phyloP scores from a whole-genome alignment of 2,888 invertebrate species.

The Archaeoteleia sp. region DNA sequence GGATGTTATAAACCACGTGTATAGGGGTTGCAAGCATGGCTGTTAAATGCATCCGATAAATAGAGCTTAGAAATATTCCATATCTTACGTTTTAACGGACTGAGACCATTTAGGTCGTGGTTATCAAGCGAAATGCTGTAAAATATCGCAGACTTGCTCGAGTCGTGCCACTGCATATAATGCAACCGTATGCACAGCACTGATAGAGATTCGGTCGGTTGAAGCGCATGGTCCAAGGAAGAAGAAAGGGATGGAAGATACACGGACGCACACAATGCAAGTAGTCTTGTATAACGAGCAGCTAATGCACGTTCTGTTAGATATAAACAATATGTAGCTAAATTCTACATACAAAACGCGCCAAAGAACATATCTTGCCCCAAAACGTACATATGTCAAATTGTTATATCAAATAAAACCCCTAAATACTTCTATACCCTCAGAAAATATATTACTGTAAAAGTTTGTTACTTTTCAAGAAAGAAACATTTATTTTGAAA shows the following conservation, averaged over 20 bases:
- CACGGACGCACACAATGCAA: too few relatives aligned
- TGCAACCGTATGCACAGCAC: constrained; percentile 34
- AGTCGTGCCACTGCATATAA: constrained; percentile 45
- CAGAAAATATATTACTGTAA: too few relatives aligned
- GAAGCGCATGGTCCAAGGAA: constrained; percentile 22
- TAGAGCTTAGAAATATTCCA: constrained; percentile 50
- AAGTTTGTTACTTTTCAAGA: too few relatives aligned
- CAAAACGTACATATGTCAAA: too few relatives aligned
- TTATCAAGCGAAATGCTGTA: constrained; percentile 57
- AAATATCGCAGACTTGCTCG: constrained; percentile 50
- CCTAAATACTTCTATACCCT: too few relatives aligned
- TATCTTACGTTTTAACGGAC: constrained; percentile 54
- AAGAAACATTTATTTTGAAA: too few relatives aligned
- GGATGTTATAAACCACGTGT: constrained; percentile 10
- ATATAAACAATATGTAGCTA: constrained; percentile 1
- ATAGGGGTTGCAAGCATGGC: not conserved
- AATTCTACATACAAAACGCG: too few relatives aligned
- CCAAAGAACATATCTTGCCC: constrained; percentile 3
- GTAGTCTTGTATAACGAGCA: constrained; percentile 18
- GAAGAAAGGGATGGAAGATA: constrained; percentile 16
- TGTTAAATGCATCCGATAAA: constrained; percentile 30
- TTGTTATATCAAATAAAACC: too few relatives aligned
- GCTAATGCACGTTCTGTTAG: constrained; percentile 23
- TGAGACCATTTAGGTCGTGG: constrained; percentile 45
- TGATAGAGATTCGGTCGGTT: constrained; percentile 35